These are phyloP conservation scores for Nymphicus hollandicus DNA, from an alignment of 2,113 vertebrate species.

Conservation along the genomic window DNA sequence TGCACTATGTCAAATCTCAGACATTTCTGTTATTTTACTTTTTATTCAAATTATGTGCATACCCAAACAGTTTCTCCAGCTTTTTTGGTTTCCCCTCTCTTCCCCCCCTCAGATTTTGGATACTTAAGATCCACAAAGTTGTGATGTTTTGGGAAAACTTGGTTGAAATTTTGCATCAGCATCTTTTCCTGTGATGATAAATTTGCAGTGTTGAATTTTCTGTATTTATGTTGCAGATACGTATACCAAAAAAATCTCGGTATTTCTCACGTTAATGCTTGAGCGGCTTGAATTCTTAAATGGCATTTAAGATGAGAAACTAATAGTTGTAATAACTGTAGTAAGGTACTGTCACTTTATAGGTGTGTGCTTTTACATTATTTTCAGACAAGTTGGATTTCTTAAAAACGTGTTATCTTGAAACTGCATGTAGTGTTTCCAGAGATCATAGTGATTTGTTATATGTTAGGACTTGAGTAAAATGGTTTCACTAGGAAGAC, in stretches of 20 bases:
- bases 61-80: neutral
- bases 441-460: neutral
- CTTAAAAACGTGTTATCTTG: neutral
- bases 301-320: neutral
- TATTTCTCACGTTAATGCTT: neutral
- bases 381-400: neutral
- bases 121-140: neutral
- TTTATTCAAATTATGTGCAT: neutral
- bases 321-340: neutral
- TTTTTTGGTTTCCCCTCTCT: neutral
- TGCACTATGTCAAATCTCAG: neutral
- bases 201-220: neutral
- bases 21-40: neutral
- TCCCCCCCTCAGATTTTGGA: neutral
- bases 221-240: neutral
- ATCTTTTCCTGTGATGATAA: neutral
- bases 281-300: neutral
- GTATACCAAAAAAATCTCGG: neutral
- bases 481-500: neutral
- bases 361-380: neutral
- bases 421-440: neutral
- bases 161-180: neutral
- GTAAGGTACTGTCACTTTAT: neutral
- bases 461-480: neutral
- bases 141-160: neutral